Percentiles rank a stretch among this genome's conserved stretches.
Conservation (phyloP, 64 coral and sea anemone species). For the Montipora efflorescens region DNA sequence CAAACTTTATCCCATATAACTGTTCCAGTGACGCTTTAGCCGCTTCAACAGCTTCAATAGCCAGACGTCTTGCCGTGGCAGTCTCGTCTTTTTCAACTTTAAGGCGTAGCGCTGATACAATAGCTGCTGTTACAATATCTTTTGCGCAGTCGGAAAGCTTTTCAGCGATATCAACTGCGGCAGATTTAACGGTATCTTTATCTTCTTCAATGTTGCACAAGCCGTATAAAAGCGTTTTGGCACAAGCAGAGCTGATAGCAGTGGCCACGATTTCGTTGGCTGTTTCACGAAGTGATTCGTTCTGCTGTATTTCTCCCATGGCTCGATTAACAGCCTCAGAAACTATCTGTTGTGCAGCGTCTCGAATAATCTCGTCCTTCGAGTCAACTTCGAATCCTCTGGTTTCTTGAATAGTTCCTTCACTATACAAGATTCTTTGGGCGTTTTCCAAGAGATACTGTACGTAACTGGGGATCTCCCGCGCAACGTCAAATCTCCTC, state of each 20-base stretch:
- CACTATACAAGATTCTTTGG: neutral
- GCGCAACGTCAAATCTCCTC: neutral
- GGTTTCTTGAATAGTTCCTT: neutral
- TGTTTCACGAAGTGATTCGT: neutral
- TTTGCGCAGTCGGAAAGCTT: slow-evolving; percentile 13
- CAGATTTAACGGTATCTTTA: neutral
- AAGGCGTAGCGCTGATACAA: neutral
- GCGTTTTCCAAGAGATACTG: neutral
- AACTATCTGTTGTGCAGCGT: neutral
- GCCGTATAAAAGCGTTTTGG: neutral
- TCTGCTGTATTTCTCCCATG: neutral
- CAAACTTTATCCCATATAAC: neutral
- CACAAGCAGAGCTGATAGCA: neutral
- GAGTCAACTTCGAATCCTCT: neutral
- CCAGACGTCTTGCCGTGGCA: slow-evolving; percentile 6
- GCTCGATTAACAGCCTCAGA: neutral
- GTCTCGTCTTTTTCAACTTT: neutral
- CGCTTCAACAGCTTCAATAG: slow-evolving; percentile 9
- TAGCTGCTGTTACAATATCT: neutral
- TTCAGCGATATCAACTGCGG: neutral
- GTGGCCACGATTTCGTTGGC: slow-evolving; percentile 1
- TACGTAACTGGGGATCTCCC: neutral
- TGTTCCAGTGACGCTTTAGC: slow-evolving; percentile 8
- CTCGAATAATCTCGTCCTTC: neutral
- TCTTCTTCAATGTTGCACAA: neutral